A percentile compares a stretch with the other conserved stretches of the same genome.
These are phyloP conservation scores for Tretioscincus oriximinensis DNA, from an alignment of 2,113 vertebrate species.

Conservation along the genomic window DNA sequence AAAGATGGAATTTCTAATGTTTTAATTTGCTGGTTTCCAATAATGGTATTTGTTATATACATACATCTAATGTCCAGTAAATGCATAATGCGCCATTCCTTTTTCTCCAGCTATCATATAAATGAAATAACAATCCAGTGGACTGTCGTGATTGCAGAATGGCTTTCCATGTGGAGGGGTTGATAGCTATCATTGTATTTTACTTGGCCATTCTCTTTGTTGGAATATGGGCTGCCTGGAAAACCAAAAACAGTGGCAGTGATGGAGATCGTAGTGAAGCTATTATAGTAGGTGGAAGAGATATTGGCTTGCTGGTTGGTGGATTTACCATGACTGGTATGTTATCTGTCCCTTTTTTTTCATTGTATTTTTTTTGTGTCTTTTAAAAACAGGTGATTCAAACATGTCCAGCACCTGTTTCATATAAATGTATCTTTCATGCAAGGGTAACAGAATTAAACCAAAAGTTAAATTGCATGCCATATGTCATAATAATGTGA, in stretches of 20 bases:
- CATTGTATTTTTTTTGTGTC: too few relatives aligned
- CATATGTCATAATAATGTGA: background rate
- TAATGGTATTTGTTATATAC: background rate
- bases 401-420: conserved; percentile 6
- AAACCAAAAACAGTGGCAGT: conserved; percentile 86
- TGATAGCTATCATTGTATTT: conserved; percentile 92
- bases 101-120: conserved; percentile 68
- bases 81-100: conserved; percentile 25
- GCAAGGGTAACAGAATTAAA: background rate
- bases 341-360: conserved; percentile 18
- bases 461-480: background rate
- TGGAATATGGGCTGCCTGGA: conserved; percentile 98
- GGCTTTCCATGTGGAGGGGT: conserved; percentile 89
- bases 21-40: background rate
- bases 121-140: conserved; percentile 75
- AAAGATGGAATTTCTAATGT: background rate
- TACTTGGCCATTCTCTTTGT: conserved; percentile 91
- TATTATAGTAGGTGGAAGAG: conserved; percentile 95
- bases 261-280: conserved; percentile 85
- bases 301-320: conserved; percentile 94
- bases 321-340: conserved; percentile 98
- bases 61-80: conserved; percentile 1
- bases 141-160: conserved; percentile 70
- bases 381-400: rapidly evolving
- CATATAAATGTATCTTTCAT: background rate